Percentiles rank a stretch among this genome's conserved stretches.
Evolutionary conservation across 2,797 vertebrate species (phyloP).

Genomic region (Vultur gryphus): DNA sequence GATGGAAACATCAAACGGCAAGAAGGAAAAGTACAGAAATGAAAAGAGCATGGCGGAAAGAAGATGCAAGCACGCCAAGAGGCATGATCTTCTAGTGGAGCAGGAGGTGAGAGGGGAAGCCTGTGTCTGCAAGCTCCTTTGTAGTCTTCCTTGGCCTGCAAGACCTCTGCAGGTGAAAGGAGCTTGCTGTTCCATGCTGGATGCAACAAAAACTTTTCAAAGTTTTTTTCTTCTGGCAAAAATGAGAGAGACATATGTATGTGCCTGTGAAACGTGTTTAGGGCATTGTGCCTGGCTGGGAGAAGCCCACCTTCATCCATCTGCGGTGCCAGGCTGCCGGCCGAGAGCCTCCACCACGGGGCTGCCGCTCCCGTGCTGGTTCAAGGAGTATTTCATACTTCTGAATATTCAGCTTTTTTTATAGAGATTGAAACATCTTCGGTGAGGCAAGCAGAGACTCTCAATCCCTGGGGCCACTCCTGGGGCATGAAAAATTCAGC

Average conservation of each 20-base stretch:
- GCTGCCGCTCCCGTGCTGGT: rapidly evolving
- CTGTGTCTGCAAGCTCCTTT: neutral
- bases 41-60: neutral
- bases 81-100: neutral
- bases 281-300: neutral
- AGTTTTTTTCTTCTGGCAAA: neutral
- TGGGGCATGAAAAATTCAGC: neutral
- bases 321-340: neutral
- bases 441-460: neutral
- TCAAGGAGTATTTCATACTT: neutral
- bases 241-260: neutral
- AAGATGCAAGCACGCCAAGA: neutral
- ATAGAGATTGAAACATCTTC: neutral
- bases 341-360: rapidly evolving
- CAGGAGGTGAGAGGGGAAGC: neutral
- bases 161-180: neutral
- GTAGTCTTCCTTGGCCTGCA: neutral
- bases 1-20: neutral
- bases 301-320: neutral
- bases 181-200: neutral
- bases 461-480: rapidly evolving
- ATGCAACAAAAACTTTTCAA: neutral
- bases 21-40: neutral
- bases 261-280: neutral
- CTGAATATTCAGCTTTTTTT: neutral